Evolutionary conservation across 1,140 invertebrate genomes (phyloP).

Genomic region (Psilanteris sp.): DNA sequence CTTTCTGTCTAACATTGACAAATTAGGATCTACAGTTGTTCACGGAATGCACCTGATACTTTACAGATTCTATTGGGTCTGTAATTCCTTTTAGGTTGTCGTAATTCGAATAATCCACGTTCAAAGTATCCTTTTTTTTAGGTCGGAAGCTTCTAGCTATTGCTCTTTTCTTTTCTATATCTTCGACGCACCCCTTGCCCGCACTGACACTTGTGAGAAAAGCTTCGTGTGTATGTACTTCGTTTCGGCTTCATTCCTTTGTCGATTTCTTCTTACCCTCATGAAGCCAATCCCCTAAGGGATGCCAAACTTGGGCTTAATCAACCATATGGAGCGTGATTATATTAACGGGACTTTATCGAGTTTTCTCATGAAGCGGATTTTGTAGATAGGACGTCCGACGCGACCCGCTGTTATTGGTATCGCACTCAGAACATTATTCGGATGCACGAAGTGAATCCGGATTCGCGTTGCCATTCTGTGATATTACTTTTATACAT

Average conservation of each 20-base stretch:
- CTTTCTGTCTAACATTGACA: slow-evolving; percentile 19
- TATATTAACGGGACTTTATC: slow-evolving; percentile 75
- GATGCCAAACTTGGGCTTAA: slow-evolving; percentile 71
- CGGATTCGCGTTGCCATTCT: slow-evolving; percentile 63
- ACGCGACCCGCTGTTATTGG: slow-evolving; percentile 62
- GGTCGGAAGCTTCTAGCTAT: slow-evolving; percentile 52
- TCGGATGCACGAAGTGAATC: slow-evolving; percentile 52
- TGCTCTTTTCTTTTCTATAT: slow-evolving; percentile 65
- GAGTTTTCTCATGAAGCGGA: slow-evolving; percentile 70
- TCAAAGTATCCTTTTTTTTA: slow-evolving; percentile 58
- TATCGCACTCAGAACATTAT: slow-evolving; percentile 59
- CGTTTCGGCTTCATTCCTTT: slow-evolving; percentile 43
- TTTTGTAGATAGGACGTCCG: slow-evolving; percentile 52
- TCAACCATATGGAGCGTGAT: slow-evolving; percentile 75
- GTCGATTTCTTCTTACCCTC: slow-evolving; percentile 58
- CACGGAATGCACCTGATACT: slow-evolving; percentile 61
- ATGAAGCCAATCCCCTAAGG: slow-evolving; percentile 68
- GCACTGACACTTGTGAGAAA: slow-evolving; percentile 43
- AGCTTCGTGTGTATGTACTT: slow-evolving; percentile 49
- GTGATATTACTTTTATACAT: slow-evolving; percentile 68
- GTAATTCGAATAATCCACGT: slow-evolving; percentile 74
- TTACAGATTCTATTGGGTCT: slow-evolving; percentile 50
- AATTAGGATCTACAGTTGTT: slow-evolving; percentile 51
- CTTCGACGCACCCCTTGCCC: slow-evolving; percentile 42
- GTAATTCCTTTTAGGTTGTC: slow-evolving; percentile 67